These are phyloP conservation scores for Neotoma lepida DNA, from an alignment of 2,113 vertebrate species.

Conservation along the genomic window DNA sequence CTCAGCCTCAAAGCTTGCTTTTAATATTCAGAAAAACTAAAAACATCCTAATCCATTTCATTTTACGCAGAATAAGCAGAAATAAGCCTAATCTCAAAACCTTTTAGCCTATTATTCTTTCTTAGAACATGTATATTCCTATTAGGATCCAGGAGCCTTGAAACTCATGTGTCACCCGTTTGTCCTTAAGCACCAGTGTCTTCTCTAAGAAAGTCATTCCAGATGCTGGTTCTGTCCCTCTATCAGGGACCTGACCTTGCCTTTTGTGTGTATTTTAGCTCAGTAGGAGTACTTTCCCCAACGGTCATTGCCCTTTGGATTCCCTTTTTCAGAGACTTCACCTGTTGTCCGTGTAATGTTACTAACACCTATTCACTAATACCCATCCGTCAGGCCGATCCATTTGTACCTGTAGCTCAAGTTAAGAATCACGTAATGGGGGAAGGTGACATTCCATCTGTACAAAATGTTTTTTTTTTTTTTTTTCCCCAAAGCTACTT, in stretches of 20 bases:
- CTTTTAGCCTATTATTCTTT: background rate
- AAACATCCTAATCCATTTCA: background rate
- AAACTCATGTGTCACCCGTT: background rate
- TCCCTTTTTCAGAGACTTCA: background rate
- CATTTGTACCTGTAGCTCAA: background rate
- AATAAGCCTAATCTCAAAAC: constrained; percentile 16
- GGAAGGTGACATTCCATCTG: background rate
- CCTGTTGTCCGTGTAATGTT: background rate
- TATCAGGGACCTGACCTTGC: background rate
- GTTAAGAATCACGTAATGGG: background rate
- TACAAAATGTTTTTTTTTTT: constrained; percentile 17
- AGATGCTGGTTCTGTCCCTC: background rate
- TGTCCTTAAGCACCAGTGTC: background rate
- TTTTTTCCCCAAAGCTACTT: background rate
- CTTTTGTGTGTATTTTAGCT: background rate
- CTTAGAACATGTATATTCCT: background rate
- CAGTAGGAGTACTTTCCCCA: background rate
- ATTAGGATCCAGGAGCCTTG: accelerated
- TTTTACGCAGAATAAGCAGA: constrained; percentile 21
- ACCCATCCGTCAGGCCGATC: background rate
- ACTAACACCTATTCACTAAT: constrained; percentile 6
- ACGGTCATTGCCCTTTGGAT: background rate
- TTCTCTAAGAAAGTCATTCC: background rate
- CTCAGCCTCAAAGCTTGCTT: background rate
- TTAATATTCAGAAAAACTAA: background rate